These are phyloP conservation scores for Pseudobourletiella spinata DNA, from an alignment of 1,140 invertebrate species.

Conservation along the genomic window DNA sequence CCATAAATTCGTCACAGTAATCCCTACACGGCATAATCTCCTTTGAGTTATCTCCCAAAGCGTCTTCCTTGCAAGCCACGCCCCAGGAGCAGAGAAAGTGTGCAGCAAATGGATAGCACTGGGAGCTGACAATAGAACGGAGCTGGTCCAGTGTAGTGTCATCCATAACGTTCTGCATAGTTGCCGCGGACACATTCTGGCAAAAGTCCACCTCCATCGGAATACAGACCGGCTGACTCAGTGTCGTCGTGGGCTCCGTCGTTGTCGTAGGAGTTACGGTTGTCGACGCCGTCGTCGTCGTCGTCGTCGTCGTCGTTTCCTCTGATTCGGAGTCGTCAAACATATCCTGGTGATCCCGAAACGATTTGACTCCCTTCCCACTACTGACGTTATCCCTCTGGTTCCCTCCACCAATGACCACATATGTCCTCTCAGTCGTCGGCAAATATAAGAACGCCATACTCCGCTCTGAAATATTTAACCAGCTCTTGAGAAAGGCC, in stretches of 20 bases:
- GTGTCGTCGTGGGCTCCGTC: background rate
- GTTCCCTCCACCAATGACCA: constrained; percentile 7
- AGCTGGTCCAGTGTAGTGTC: constrained; percentile 20
- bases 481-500: too few species aligned
- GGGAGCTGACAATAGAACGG: constrained; percentile 23
- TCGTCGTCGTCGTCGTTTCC: background rate
- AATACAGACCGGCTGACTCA: constrained; percentile 13
- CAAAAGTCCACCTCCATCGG: constrained; percentile 34
- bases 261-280: background rate
- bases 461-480: constrained; percentile 33
- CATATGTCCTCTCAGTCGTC: constrained; percentile 32
- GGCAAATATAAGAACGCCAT: constrained; percentile 35
- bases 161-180: constrained; percentile 23
- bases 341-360: background rate
- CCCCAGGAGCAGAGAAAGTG: constrained; percentile 35
- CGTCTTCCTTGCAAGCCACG: constrained; percentile 25
- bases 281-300: background rate
- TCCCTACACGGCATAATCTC: constrained; percentile 64
- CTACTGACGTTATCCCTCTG: background rate
- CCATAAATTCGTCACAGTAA: constrained; percentile 75
- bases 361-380: background rate
- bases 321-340: background rate
- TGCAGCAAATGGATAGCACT: constrained; percentile 35
- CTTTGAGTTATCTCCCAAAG: constrained; percentile 27
- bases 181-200: constrained; percentile 18